Evolutionary conservation across 2,888 invertebrate genomes (phyloP).

Genomic region (Stenolophus ochropezus): DNA sequence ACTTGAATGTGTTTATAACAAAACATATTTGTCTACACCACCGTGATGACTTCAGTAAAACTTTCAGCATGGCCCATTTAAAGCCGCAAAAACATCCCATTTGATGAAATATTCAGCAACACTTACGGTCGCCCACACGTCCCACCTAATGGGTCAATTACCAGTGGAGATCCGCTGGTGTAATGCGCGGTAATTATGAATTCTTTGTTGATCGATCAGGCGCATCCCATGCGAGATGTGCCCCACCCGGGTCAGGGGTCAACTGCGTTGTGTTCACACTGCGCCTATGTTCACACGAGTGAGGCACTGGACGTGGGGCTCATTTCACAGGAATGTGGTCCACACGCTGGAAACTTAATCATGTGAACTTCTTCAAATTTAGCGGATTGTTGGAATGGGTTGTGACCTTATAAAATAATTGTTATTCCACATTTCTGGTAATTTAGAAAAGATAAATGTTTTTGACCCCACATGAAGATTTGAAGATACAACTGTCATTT

Average conservation of each 20-base stretch:
- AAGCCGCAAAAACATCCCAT: not conserved
- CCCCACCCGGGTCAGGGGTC: not conserved
- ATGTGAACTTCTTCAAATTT: not conserved
- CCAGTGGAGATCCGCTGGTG: not conserved
- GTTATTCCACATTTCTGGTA: no score
- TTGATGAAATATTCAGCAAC: not conserved
- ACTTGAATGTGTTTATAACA: no score
- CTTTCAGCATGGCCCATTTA: not conserved
- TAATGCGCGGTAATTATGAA: conserved; percentile 26
- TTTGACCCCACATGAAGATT: no score
- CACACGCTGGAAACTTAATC: not conserved
- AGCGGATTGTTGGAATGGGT: not conserved
- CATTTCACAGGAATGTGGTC: conserved; percentile 17
- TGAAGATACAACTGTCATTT: no score
- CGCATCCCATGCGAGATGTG: not conserved
- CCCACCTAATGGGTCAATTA: conserved; percentile 16
- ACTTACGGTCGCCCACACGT: not conserved
- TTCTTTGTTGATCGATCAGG: conserved; percentile 43
- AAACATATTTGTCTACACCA: no score
- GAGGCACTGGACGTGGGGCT: not conserved
- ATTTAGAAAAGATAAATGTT: no score
- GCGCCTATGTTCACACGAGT: conserved; percentile 41
- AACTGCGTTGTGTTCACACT: conserved; percentile 5
- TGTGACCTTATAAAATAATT: no score
- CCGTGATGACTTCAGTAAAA: no score